Percentiles rank a stretch among this genome's conserved stretches.
Conservation (phyloP, 2,113 vertebrate species). For the Climacteris rufus region DNA sequence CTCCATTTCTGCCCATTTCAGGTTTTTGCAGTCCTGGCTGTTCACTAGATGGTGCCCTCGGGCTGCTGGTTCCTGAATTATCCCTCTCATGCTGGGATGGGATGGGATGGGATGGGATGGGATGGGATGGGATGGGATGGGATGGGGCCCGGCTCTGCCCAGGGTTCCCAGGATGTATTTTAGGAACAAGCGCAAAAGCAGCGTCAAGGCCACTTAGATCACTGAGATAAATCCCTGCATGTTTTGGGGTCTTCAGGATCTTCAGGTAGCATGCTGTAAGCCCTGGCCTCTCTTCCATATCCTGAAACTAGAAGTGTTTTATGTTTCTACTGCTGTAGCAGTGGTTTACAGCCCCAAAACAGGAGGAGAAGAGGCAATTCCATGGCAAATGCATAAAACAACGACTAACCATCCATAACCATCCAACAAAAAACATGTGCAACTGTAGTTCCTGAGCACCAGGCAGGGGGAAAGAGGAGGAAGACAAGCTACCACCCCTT, state of each 20-base stretch:
- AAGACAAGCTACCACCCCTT: background rate
- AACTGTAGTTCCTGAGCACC: background rate
- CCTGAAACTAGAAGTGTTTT: background rate
- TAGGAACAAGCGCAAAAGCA: background rate
- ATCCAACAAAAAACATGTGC: background rate
- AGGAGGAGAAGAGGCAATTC: background rate
- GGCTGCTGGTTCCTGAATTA: background rate
- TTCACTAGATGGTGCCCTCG: slow-evolving; percentile 66
- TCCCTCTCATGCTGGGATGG: background rate
- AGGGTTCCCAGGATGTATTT: background rate
- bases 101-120: background rate
- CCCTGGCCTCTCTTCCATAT: background rate
- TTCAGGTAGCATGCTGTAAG: fast-evolving
- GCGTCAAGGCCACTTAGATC: fast-evolving
- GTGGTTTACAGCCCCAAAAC: background rate
- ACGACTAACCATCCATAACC: background rate
- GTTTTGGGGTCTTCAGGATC: background rate
- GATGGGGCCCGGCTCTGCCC: background rate
- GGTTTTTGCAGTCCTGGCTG: background rate
- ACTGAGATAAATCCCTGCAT: fast-evolving
- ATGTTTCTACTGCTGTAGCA: background rate
- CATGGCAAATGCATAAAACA: background rate
- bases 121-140: background rate
- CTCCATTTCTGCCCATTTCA: background rate
- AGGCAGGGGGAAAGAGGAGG: background rate